These are phyloP conservation scores for Sarcophaga rosellei DNA, from an alignment of 2,888 invertebrate genomes.

Conservation along the genomic window DNA sequence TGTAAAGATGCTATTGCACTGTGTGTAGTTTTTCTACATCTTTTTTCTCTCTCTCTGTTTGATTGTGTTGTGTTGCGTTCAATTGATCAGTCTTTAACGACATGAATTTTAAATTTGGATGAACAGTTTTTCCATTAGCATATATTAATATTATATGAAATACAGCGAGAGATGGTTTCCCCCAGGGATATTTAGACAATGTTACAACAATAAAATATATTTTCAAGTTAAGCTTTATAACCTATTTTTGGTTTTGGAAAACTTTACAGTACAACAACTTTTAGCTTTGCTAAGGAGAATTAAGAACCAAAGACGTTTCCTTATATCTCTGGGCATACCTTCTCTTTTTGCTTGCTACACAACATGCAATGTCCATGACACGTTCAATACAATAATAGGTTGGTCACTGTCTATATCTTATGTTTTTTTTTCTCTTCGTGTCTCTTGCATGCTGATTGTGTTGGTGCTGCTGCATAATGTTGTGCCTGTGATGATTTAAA, in stretches of 20 bases:
- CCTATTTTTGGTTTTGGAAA: background rate
- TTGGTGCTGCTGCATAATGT: conserved; percentile 38
- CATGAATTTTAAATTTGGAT: conserved; percentile 65
- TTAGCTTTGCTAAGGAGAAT: background rate
- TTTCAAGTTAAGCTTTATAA: conserved; percentile 29
- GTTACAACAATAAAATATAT: background rate
- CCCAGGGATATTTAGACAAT: conserved; percentile 37
- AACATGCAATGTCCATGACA: conserved; percentile 45
- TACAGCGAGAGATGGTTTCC: conserved; percentile 52
- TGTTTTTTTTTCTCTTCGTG: too few species aligned
- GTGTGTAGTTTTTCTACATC: background rate
- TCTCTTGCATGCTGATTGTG: conserved; percentile 7
- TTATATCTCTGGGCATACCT: conserved; percentile 13
- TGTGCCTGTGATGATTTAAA: conserved; percentile 60
- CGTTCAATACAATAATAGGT: conserved; percentile 38
- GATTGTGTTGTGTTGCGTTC: conserved; percentile 42
- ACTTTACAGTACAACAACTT: too few species aligned
- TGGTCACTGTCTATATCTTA: conserved; percentile 27
- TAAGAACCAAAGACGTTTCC: background rate
- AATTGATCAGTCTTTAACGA: conserved; percentile 67
- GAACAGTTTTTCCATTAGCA: conserved; percentile 60
- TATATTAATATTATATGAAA: conserved; percentile 44
- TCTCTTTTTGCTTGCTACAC: conserved; percentile 44
- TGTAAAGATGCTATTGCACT: background rate
- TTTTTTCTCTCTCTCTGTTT: background rate